Percentiles rank a stretch among this genome's conserved stretches.
Conservation (phyloP, 1,140 invertebrate genomes). For the Onthophagus taurus region DNA sequence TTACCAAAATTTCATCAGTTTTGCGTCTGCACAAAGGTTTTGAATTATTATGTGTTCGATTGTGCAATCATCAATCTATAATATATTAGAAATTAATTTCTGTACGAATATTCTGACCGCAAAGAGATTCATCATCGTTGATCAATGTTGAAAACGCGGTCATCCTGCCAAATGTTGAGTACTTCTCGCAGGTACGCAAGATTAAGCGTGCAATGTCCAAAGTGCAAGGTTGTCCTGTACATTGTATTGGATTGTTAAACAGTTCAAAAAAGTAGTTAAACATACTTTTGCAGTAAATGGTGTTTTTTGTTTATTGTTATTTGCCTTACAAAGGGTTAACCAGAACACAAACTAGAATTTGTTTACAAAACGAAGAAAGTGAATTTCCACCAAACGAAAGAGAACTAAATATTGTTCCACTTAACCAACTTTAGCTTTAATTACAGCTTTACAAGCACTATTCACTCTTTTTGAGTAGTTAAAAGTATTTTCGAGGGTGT, state of each 20-base stretch:
- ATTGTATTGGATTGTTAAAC: neutral
- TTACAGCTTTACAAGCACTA: too few relatives aligned
- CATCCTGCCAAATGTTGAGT: conserved; percentile 1
- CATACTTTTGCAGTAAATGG: neutral
- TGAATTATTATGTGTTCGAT: neutral
- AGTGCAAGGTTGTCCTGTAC: conserved; percentile 3
- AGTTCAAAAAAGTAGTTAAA: neutral
- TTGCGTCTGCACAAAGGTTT: too few relatives aligned
- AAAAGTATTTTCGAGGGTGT: too few relatives aligned
- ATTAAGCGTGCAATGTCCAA: conserved; percentile 1
- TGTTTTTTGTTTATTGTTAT: conserved; percentile 3
- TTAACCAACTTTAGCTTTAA: too few relatives aligned
- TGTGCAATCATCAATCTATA: neutral
- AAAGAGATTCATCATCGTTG: conserved; percentile 3
- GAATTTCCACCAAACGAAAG: too few relatives aligned
- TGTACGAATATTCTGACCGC: neutral
- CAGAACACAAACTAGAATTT: neutral
- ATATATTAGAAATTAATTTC: conserved; percentile 2
- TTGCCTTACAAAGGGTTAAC: neutral
- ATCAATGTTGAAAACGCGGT: neutral
- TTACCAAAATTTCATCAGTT: too few relatives aligned
- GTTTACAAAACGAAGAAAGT: neutral
- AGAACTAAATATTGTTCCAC: too few relatives aligned
- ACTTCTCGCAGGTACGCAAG: conserved; percentile 1
- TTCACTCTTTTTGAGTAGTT: too few relatives aligned